These are phyloP conservation scores for Meteorus cinctellus DNA, from an alignment of 2,888 invertebrate genomes.

Conservation along the genomic window DNA sequence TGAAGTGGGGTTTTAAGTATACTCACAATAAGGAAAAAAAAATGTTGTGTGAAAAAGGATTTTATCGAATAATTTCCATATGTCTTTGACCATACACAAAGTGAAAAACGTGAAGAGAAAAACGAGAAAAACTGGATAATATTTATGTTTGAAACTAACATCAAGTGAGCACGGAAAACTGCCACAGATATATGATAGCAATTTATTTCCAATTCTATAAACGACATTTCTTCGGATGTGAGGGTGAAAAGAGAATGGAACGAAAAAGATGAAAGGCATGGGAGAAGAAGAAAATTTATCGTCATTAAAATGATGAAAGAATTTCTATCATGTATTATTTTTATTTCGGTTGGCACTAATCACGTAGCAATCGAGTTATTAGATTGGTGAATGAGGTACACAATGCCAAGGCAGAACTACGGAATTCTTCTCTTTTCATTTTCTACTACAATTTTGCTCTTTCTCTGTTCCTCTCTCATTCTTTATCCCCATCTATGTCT, in stretches of 20 bases:
- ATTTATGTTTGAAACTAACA: too few species aligned
- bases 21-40: too few species aligned
- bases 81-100: too few species aligned
- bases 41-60: too few species aligned
- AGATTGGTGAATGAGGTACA: conserved; percentile 40
- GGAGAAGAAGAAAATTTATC: background rate
- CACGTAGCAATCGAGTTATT: conserved; percentile 45
- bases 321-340: conserved; percentile 2
- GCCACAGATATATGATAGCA: background rate
- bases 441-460: conserved; percentile 16
- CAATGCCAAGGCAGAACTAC: conserved; percentile 31
- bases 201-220: background rate
- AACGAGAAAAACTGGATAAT: too few species aligned
- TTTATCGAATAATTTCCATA: too few species aligned
- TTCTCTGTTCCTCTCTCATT: conserved; percentile 22
- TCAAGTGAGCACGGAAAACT: background rate
- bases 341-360: conserved; percentile 26
- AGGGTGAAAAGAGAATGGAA: background rate
- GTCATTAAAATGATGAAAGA: conserved; percentile 8
- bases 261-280: background rate
- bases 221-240: background rate
- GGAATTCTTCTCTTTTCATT: conserved; percentile 31
- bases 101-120: too few species aligned
- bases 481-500: background rate
- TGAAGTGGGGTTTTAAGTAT: too few species aligned